Conservation (phyloP, 2,797 vertebrate genomes). For the Knipowitschia caucasica region DNA sequence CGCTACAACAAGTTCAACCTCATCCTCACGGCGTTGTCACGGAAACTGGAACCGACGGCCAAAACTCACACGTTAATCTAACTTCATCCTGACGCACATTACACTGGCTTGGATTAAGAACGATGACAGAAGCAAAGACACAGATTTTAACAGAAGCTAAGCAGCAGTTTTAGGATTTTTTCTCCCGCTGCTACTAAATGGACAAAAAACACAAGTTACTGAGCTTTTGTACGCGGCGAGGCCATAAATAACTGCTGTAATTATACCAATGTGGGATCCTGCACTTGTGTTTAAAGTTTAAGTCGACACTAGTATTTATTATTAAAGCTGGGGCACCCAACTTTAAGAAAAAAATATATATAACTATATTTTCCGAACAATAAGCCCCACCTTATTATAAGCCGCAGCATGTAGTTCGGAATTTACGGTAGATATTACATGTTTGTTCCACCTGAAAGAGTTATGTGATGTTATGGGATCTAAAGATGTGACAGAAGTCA, state of each 20-base stretch:
- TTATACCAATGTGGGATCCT: not conserved
- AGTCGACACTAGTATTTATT: not conserved
- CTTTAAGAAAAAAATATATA: too few relatives aligned
- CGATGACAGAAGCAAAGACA: not conserved
- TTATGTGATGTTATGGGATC: too few relatives aligned
- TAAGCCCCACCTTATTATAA: too few relatives aligned
- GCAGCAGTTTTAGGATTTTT: not conserved
- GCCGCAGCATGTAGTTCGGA: too few relatives aligned
- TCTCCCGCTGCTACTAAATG: not conserved
- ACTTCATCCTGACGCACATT: constrained; percentile 8
- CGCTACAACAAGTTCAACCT: constrained; percentile 92
- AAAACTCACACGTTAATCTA: constrained; percentile 65
- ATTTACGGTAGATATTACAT: too few relatives aligned
- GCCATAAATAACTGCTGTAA: not conserved
- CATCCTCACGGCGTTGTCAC: constrained; percentile 92
- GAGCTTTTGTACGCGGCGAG: not conserved
- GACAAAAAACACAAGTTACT: not conserved
- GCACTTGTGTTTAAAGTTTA: not conserved
- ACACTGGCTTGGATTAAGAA: not conserved
- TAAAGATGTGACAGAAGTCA: too few relatives aligned
- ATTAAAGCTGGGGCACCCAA: too few relatives aligned
- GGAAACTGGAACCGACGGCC: constrained; percentile 87
- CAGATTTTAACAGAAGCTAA: not conserved
- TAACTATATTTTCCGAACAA: too few relatives aligned
- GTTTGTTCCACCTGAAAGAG: too few relatives aligned